Percentiles rank a stretch among this genome's conserved stretches.
phyloP scores from a whole-genome alignment of 2,113 vertebrate genomes.

The Albula goreensis region DNA sequence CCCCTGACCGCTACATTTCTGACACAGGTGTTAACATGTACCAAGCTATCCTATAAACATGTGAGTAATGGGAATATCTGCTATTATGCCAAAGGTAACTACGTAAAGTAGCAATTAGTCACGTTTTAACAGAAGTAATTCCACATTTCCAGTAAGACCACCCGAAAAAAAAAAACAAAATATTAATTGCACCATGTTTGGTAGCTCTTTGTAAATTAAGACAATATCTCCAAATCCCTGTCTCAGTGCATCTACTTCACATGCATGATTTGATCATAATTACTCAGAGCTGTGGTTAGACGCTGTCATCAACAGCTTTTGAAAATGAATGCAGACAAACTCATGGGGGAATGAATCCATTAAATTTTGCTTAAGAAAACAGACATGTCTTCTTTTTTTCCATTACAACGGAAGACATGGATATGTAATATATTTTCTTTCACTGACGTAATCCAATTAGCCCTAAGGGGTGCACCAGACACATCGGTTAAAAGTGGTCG shows the following conservation, averaged over 20 bases:
- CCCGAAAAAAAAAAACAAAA: too few species aligned
- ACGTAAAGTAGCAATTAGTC: neutral
- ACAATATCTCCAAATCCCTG: neutral
- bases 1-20: too few species aligned
- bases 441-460: constrained; percentile 23
- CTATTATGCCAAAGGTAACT: neutral
- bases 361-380: neutral
- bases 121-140: neutral
- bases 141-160: neutral
- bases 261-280: constrained; percentile 47
- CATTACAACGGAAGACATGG: constrained; percentile 21
- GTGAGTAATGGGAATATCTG: neutral
- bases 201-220: neutral
- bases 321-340: neutral
- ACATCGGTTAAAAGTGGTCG: neutral
- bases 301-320: neutral
- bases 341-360: neutral
- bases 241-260: neutral
- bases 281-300: constrained; percentile 54
- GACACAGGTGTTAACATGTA: too few species aligned
- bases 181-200: neutral
- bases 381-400: neutral
- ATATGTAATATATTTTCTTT: constrained; percentile 13
- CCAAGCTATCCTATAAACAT: neutral
- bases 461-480: constrained; percentile 13